Percentiles rank a stretch among this genome's conserved stretches.
Evolutionary conservation across 2,113 vertebrate species (phyloP).

Genomic region (Halichoeres trimaculatus): DNA sequence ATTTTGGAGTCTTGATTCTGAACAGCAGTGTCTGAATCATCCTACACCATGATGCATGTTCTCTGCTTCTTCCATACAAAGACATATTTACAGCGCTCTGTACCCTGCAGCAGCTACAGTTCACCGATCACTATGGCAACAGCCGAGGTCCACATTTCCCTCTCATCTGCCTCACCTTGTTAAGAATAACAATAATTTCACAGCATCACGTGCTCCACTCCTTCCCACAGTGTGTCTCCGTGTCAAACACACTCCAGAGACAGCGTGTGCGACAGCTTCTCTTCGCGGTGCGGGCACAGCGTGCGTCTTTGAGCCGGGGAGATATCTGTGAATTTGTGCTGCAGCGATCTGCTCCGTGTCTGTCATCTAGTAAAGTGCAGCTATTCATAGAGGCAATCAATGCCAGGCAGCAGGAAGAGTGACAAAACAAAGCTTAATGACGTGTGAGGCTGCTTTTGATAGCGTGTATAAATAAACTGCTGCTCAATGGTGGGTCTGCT

Average conservation of each 20-base stretch:
- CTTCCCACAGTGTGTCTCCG: not conserved
- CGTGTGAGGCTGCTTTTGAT: conserved; percentile 48
- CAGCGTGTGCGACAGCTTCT: not conserved
- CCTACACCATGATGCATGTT: not conserved
- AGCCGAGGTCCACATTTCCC: conserved; percentile 19
- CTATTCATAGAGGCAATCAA: conserved; percentile 66
- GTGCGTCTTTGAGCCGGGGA: not conserved
- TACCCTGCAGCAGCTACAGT: conserved; percentile 32
- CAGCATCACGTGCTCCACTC: not conserved
- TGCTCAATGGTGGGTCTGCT: conserved; percentile 32
- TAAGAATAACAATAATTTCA: conserved; percentile 43
- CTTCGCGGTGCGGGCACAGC: not conserved
- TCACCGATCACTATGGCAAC: conserved; percentile 71
- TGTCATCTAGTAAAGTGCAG: conserved; percentile 42
- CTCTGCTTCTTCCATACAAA: not conserved
- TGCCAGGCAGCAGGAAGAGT: conserved; percentile 41
- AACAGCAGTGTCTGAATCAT: not conserved
- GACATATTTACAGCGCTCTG: not conserved
- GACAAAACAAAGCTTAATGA: conserved; percentile 57
- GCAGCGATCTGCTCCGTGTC: conserved; percentile 17
- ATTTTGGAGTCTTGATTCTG: too few relatives aligned
- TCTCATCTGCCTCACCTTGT: conserved; percentile 15
- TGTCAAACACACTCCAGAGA: not conserved
- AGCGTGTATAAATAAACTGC: conserved; percentile 49
- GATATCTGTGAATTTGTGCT: conserved; percentile 21